Percentiles rank a stretch among this genome's conserved stretches.
These are phyloP conservation scores for Geococcyx californianus DNA, from an alignment of 2,113 vertebrate species.

Conservation along the genomic window DNA sequence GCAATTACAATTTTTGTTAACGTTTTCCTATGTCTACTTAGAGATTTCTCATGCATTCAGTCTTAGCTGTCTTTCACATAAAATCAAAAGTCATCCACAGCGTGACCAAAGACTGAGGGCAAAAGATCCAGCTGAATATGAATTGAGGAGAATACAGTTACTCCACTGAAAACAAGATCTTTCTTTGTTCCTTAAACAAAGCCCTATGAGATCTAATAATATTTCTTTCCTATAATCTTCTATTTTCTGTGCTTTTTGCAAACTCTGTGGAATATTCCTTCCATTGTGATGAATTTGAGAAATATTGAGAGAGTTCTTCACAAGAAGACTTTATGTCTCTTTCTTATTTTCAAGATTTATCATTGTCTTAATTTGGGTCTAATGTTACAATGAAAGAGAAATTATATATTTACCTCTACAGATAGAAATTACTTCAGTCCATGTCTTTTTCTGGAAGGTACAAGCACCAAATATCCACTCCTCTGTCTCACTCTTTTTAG, in stretches of 20 bases:
- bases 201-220: background rate
- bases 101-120: background rate
- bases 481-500: background rate
- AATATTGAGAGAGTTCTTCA: background rate
- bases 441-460: background rate
- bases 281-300: background rate
- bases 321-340: background rate
- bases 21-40: background rate
- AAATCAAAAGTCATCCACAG: background rate
- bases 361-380: background rate
- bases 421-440: background rate
- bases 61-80: background rate
- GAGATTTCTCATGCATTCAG: background rate
- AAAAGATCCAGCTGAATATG: background rate
- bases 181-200: background rate
- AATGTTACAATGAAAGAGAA: background rate
- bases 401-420: background rate
- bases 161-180: background rate
- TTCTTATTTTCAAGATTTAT: background rate
- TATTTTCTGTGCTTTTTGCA: background rate
- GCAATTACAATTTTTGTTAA: slow-evolving; percentile 3
- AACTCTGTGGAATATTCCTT: background rate
- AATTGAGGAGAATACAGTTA: background rate
- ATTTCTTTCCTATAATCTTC: background rate
- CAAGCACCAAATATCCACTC: background rate